A percentile compares a stretch with the other conserved stretches of the same genome.
Conservation (phyloP, 2,113 vertebrate species). For the Oxygymnocypris stewartii region DNA sequence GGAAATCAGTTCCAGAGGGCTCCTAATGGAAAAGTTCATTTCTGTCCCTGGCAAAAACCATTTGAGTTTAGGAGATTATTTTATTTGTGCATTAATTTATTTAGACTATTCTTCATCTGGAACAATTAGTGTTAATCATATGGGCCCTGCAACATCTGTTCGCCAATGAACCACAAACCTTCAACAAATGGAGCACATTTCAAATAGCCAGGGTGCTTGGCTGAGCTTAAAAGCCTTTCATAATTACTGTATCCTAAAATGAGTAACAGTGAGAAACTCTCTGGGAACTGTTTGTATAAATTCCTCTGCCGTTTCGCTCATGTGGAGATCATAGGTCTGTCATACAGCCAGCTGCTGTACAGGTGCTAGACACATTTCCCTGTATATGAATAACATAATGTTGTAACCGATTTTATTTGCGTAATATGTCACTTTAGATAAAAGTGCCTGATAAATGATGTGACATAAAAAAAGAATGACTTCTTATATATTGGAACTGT, state of each 20-base stretch:
- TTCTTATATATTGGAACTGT: not conserved
- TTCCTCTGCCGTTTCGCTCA: not conserved
- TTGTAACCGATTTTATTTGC: not conserved
- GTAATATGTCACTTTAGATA: constrained; percentile 2
- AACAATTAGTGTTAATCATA: constrained; percentile 30
- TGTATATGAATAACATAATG: constrained; percentile 28
- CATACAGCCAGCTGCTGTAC: constrained; percentile 44
- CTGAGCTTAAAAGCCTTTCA: constrained; percentile 5
- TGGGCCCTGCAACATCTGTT: constrained; percentile 15
- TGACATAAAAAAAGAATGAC: not conserved
- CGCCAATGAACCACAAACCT: constrained; percentile 20
- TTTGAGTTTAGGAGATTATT: constrained; percentile 14
- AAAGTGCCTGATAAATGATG: not conserved
- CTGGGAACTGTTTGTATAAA: constrained; percentile 34
- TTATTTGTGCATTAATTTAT: constrained; percentile 4
- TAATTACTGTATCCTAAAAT: constrained; percentile 40
- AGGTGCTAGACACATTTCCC: constrained; percentile 41
- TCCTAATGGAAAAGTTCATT: not conserved
- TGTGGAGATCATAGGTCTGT: constrained; percentile 19
- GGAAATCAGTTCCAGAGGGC: not conserved
- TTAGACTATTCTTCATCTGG: constrained; percentile 12
- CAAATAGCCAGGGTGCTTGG: constrained; percentile 9
- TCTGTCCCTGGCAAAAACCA: not conserved
- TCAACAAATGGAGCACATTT: constrained; percentile 9
- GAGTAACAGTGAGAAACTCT: constrained; percentile 45